Conservation (phyloP, 2,888 invertebrate species). For the Volucella bombylans region DNA sequence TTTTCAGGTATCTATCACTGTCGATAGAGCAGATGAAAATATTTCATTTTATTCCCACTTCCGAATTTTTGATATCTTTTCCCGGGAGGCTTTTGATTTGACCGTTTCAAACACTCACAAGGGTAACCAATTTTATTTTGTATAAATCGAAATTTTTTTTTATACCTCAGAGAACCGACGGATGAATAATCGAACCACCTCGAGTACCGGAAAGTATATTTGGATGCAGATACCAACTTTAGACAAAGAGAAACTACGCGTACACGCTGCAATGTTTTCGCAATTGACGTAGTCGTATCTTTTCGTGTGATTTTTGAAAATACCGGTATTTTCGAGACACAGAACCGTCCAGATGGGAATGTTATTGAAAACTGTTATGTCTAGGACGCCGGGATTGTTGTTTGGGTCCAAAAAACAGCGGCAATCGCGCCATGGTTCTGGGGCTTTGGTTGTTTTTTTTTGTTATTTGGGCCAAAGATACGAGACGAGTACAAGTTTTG, state of each 20-base stretch:
- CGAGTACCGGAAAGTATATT: background rate
- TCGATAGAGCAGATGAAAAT: background rate
- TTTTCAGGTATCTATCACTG: no score
- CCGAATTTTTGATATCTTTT: background rate
- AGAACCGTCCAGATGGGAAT: constrained; percentile 50
- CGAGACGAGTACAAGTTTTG: constrained; percentile 10
- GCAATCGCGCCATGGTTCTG: constrained; percentile 13
- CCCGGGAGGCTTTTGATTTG: no score
- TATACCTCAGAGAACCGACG: background rate
- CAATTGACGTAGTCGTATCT: background rate
- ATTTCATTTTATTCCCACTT: constrained; percentile 2
- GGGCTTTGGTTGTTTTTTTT: constrained; percentile 8
- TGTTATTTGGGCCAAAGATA: background rate
- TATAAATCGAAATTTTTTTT: constrained; percentile 7
- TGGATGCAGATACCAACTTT: background rate
- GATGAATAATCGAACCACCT: constrained; percentile 22
- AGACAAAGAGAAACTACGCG: constrained; percentile 22
- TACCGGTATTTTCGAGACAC: background rate
- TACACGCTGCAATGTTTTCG: background rate
- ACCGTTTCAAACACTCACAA: background rate
- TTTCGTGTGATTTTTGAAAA: background rate
- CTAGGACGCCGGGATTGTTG: constrained; percentile 55
- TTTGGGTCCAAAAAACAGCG: constrained; percentile 59
- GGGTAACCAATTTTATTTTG: background rate
- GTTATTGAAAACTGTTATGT: constrained; percentile 62